Base-by-base conservation (phyloP, 2,797 vertebrate species). In the Enteromius afrohamiltoni region DNA sequence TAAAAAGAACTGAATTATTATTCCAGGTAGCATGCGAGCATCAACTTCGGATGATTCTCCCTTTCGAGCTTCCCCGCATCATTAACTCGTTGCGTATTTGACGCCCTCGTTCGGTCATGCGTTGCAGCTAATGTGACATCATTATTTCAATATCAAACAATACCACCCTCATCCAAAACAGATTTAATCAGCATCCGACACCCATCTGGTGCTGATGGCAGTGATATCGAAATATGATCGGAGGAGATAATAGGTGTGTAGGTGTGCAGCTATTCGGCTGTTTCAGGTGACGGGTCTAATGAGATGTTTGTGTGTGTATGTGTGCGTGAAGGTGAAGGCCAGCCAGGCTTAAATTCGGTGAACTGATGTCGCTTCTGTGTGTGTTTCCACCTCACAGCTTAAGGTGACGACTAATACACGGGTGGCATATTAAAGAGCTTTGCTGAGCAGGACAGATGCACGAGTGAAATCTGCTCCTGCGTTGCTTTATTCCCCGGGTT, bases 131-230 rank as follows among this genome's bases (percentile, higher is more conserved):
- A 80, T 42, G 26, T 79, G 69, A 65, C 47, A 74, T 85, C 70
- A 49, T 85, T 80, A 85, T 80, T 76, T 85, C 42, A 17, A 79
- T 49, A 69, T 80, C 83, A 85, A 85, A 80, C 78, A 80, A 80
- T 80, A 85, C 9, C 62, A 58, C 76, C 73, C 83, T 68, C 70
- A 80, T 85, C 78, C 45, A 49, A 82, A 85, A 80, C 13, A 49
- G 73, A 68, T 76, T 80, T 68, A 85, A 80, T 85, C 71, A 69
- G 40, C 26, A 67, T 34, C 13, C 62, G 21, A 80, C 69, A 55
- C 45, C 78, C 83, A 69, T 80, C 78, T 75, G 83, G 7, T 34
- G 51, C 70, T 51, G 64, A 74, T 68, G 78, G 17, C 8, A 51
- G 58, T 60, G 62, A 67, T 75, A 47, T 23, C 45, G 26, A n/a